Percentiles rank a stretch among this genome's conserved stretches.
These are phyloP conservation scores for Bombus turneri DNA, from an alignment of 1,140 invertebrate species.

Conservation along the genomic window DNA sequence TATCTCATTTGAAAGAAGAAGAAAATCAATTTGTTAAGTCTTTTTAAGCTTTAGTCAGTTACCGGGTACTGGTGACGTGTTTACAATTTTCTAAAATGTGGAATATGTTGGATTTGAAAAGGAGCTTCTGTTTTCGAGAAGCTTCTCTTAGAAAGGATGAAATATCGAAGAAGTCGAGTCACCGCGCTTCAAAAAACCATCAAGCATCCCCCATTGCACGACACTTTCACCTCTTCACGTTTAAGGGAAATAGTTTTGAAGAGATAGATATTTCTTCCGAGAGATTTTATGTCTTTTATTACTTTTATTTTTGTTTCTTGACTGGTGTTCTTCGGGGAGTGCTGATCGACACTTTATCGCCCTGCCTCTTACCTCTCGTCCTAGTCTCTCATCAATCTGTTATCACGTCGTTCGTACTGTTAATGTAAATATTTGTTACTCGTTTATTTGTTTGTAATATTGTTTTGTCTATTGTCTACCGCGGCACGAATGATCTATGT, in stretches of 20 bases:
- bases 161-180: too few relatives aligned
- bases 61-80: too few relatives aligned
- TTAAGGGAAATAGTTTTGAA: constrained; percentile 7
- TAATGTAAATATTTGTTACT: constrained; percentile 59
- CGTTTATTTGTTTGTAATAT: constrained; percentile 35
- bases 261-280: constrained; percentile 2
- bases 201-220: constrained; percentile 13
- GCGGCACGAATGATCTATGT: constrained; percentile 34
- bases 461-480: constrained; percentile 15
- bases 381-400: constrained; percentile 46
- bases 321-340: constrained; percentile 29
- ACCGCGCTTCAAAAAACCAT: constrained; percentile 9
- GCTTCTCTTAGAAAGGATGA: neutral
- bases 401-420: constrained; percentile 36
- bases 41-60: too few relatives aligned
- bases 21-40: neutral
- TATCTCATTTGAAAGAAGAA: neutral
- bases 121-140: neutral
- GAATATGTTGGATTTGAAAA: neutral
- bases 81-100: neutral
- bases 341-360: constrained; percentile 5
- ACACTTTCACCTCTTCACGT: constrained; percentile 7
- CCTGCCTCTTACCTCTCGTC: constrained; percentile 59
- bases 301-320: neutral
- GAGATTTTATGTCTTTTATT: neutral